Evolutionary conservation across 2,113 vertebrate genomes (phyloP).

Genomic region (Arvicanthis niloticus): DNA sequence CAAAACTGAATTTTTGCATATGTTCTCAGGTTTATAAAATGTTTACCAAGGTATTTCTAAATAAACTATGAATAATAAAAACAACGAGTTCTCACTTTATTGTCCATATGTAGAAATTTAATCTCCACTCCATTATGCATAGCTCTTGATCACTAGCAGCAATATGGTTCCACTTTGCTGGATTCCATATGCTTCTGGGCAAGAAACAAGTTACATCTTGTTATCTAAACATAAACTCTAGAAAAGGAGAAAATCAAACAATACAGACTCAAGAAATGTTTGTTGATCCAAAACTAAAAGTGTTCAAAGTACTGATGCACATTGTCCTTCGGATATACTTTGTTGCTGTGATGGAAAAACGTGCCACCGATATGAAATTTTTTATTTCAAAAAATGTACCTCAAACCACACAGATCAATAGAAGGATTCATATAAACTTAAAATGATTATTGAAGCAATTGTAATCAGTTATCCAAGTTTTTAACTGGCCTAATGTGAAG

Average conservation of each 20-base stretch:
- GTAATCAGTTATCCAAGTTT: background rate
- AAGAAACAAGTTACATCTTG: background rate
- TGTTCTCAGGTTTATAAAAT: background rate
- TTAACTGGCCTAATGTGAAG: background rate
- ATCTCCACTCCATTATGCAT: background rate
- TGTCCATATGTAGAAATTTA: constrained; percentile 15
- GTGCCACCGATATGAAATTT: background rate
- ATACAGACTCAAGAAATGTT: constrained; percentile 8
- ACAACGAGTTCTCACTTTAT: background rate
- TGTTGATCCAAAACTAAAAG: background rate
- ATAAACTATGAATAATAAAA: constrained; percentile 11
- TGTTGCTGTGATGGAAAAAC: background rate
- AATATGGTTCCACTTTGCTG: background rate
- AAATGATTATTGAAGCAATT: background rate
- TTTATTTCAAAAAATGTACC: background rate
- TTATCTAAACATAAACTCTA: constrained; percentile 43
- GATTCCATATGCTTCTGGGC: background rate
- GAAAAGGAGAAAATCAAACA: background rate
- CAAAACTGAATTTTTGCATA: background rate
- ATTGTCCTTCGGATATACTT: background rate
- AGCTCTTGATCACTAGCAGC: constrained; percentile 23
- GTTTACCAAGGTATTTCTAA: background rate
- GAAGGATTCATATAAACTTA: background rate
- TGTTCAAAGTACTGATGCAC: background rate
- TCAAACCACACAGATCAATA: background rate